A percentile compares a stretch with the other conserved stretches of the same genome.
These are phyloP conservation scores for Lepus timidus DNA, from an alignment of 2,113 vertebrate species.

Conservation along the genomic window DNA sequence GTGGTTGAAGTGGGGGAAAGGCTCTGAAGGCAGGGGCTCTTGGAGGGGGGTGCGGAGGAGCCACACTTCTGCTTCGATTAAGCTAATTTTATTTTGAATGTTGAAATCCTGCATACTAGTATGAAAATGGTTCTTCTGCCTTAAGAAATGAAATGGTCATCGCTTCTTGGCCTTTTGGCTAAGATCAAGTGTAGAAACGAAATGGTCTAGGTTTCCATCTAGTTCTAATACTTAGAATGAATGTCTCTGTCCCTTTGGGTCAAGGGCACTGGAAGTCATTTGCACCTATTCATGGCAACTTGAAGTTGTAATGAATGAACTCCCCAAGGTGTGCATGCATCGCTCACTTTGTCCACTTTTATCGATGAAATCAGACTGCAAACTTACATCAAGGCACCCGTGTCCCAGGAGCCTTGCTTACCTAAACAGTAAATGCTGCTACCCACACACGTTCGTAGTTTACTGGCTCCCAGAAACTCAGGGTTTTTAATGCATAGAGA, in stretches of 20 bases:
- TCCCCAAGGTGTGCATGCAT: neutral
- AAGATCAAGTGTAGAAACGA: neutral
- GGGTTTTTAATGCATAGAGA: neutral
- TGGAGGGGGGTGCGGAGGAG: neutral
- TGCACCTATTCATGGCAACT: neutral
- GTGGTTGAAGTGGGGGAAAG: neutral
- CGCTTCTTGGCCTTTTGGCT: no score
- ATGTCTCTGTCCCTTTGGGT: neutral
- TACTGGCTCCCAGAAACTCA: constrained; percentile 25
- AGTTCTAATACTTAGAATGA: neutral
- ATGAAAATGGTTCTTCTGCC: neutral
- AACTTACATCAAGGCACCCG: neutral
- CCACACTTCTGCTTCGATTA: neutral
- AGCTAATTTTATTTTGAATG: constrained; percentile 1
- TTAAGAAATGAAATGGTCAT: neutral
- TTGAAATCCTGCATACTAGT: neutral
- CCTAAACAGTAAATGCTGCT: neutral
- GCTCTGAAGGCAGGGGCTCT: neutral
- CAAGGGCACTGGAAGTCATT: neutral
- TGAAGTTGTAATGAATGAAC: constrained; percentile 7
- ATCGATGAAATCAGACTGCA: neutral
- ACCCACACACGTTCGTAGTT: neutral
- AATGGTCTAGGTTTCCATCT: neutral
- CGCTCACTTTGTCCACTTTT: neutral
- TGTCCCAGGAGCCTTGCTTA: constrained; percentile 19